Evolutionary conservation across 2,797 vertebrate species (phyloP), one percentile per base, ranked within the genome.

Genomic region (Tangara arthus): DNA sequence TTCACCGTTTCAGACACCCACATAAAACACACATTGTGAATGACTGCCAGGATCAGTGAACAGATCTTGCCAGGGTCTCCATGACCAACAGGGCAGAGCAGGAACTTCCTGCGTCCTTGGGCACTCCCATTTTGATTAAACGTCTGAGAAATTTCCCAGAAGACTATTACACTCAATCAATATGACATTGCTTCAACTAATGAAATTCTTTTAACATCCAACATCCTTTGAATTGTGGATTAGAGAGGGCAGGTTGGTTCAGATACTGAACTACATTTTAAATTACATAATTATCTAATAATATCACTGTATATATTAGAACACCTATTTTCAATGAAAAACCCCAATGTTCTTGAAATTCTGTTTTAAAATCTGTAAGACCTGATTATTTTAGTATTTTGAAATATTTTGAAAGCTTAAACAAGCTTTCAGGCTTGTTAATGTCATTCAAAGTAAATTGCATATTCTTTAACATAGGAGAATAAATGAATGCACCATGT

Each of bases 181-280:
- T 87, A 95, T 83, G 94, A 92, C 92, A 94, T 89, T 92, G 75
- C 80, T 96, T 91, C 85, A 90, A 37, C 66, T 87, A 96, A 94
- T 56, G 8, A 96, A 93, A 94, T 85, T 94, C 96, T 95, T 94
- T 96, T 95, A 95, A 96, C 93, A 85, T 78, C 63, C 93, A 92
- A 59, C 53, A 92, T 76, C 84, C 80, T 88, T 92, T 95, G 94
- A 97, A 95, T 95, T 84, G 77, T 2, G n/a, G 82, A 95, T 76
- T 93, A 83, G 55, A 82, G 83, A 95, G 83, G 78, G 60, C 76
- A 91, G 64, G 65, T 93, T 93, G 89, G 59, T 77, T 93, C 63
- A 81, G 50, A 42, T 66, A 89, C 64, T 89, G 85, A 94, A 65
- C 50, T 87, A 94, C 57, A 30, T 90, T 96, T 91, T 65, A 88